These are phyloP conservation scores for Allolobophora icterica DNA, from an alignment of 2,888 invertebrate genomes.

Conservation along the genomic window DNA sequence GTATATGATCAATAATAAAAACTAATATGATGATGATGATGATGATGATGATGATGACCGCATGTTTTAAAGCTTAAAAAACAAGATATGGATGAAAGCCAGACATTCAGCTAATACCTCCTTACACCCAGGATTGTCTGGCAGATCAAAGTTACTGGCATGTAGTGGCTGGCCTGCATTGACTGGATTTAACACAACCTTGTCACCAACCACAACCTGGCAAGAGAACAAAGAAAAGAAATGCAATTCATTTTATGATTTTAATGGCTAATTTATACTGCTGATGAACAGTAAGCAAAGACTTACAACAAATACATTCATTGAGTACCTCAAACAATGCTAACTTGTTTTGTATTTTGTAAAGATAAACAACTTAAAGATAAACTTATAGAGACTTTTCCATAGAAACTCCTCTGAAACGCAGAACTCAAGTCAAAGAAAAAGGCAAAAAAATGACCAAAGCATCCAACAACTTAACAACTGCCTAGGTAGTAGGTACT, in stretches of 20 bases:
- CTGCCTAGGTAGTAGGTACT: too few species aligned
- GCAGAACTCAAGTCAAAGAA: neutral
- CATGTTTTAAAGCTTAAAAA: neutral
- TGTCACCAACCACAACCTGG: constrained; percentile 87
- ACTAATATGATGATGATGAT: too few species aligned
- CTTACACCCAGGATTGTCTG: constrained; percentile 93
- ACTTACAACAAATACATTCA: neutral
- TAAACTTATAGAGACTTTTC: neutral
- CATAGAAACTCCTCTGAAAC: neutral
- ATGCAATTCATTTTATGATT: neutral
- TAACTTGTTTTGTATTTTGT: neutral
- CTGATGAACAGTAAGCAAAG: neutral
- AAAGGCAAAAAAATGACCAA: too few species aligned
- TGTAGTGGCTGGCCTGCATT: constrained; percentile 79
- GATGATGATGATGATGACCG: too few species aligned
- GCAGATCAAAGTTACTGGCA: constrained; percentile 80
- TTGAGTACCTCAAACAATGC: neutral
- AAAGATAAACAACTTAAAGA: neutral
- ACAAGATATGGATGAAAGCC: neutral
- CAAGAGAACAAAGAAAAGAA: neutral
- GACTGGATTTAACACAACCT: constrained; percentile 95
- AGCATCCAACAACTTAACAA: neutral
- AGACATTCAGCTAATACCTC: constrained; percentile 71
- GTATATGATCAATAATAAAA: too few species aligned
- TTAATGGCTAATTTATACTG: neutral